Percentiles rank a stretch among this genome's conserved stretches.
Evolutionary conservation across 2,113 vertebrate species (phyloP).

Genomic region (Nycticryphes semicollaris): DNA sequence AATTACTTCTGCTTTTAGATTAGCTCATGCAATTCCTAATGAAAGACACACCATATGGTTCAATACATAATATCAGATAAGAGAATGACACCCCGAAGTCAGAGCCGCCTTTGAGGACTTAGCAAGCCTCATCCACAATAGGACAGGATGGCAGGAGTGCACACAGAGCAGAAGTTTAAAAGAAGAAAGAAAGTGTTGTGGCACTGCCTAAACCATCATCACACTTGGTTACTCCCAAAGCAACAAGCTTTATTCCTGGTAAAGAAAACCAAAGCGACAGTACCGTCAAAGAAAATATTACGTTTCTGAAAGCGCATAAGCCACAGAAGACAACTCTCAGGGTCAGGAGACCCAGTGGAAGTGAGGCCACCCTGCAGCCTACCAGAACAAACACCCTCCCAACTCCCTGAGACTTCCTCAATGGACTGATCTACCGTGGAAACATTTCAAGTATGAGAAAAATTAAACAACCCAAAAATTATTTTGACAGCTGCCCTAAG

Average conservation of each 20-base stretch:
- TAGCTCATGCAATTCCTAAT: background rate
- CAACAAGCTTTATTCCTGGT: background rate
- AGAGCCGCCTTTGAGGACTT: background rate
- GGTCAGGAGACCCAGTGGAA: background rate
- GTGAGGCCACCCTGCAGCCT: background rate
- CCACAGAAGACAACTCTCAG: background rate
- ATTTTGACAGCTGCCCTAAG: background rate
- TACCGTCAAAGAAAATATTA: rapidly evolving
- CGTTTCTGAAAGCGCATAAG: background rate
- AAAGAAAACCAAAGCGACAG: background rate
- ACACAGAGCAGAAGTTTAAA: background rate
- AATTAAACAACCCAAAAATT: background rate
- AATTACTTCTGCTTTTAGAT: background rate
- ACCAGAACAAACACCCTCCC: background rate
- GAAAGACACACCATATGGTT: background rate
- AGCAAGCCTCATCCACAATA: background rate
- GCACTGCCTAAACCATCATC: background rate
- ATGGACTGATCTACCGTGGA: rapidly evolving
- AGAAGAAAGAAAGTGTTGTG: background rate
- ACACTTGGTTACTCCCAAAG: background rate
- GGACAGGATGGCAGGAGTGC: background rate
- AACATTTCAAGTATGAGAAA: background rate
- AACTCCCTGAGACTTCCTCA: rapidly evolving
- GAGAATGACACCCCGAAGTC: background rate
- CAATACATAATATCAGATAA: background rate